These are phyloP conservation scores for Ectobius pallidus DNA, from an alignment of 2,888 invertebrate species.

Conservation along the genomic window DNA sequence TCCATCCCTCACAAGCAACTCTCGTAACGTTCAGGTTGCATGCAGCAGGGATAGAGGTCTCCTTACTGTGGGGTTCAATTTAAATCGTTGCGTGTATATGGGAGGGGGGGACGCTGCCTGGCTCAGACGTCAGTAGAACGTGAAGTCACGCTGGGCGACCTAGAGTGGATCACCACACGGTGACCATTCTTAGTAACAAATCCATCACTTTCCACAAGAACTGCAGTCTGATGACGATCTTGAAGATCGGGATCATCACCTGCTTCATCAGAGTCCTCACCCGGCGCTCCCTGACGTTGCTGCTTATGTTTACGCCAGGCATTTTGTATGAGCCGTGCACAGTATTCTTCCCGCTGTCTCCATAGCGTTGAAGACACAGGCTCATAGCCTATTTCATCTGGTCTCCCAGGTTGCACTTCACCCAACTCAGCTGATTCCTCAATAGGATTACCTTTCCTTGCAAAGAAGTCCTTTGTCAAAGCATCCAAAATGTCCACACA, in stretches of 20 bases:
- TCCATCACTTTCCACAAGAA: slow-evolving; percentile 83
- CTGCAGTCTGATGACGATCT: slow-evolving; percentile 73
- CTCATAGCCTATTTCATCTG: slow-evolving; percentile 89
- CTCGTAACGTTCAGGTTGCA: slow-evolving; percentile 8
- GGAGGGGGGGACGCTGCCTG: slow-evolving; percentile 60
- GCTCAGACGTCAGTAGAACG: slow-evolving; percentile 86
- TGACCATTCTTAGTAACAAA: slow-evolving; percentile 86
- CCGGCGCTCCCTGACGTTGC: slow-evolving; percentile 65
- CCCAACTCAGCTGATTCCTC: slow-evolving; percentile 88
- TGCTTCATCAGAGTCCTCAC: slow-evolving; percentile 58
- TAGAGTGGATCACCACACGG: slow-evolving; percentile 88
- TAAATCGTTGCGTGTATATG: slow-evolving; percentile 22
- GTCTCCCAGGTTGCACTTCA: slow-evolving; percentile 77
- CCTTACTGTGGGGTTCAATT: slow-evolving; percentile 4
- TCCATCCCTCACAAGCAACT: background rate
- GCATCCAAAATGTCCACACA: slow-evolving; percentile 99
- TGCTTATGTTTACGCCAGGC: slow-evolving; percentile 90
- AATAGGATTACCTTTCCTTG: slow-evolving; percentile 92
- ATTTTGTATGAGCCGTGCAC: slow-evolving; percentile 93
- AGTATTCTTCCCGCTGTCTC: slow-evolving; percentile 96
- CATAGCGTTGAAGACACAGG: slow-evolving; percentile 93
- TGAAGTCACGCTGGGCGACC: slow-evolving; percentile 85
- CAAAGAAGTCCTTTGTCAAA: slow-evolving; percentile 98
- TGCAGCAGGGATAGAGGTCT: slow-evolving; percentile 30
- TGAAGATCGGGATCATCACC: slow-evolving; percentile 40